phyloP scores from a whole-genome alignment of 2,888 invertebrate genomes.

The Andrena trimmerana region DNA sequence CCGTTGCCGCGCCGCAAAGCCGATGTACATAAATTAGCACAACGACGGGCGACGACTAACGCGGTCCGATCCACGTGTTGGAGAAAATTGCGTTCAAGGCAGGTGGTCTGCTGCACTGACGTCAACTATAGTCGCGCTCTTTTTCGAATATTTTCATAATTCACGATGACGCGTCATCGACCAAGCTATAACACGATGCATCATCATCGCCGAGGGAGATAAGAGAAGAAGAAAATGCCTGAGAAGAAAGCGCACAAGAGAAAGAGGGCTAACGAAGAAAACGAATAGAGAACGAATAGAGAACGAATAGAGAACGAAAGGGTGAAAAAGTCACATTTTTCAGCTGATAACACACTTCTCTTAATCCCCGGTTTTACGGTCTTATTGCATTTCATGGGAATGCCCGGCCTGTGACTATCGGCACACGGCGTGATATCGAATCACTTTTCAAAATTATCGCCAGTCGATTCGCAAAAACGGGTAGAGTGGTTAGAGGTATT shows the following conservation, averaged over 20 bases:
- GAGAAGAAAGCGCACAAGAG: background rate
- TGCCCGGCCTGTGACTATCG: conserved; percentile 18
- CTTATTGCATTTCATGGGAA: conserved; percentile 33
- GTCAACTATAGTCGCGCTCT: conserved; percentile 56
- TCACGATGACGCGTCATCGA: conserved; percentile 56
- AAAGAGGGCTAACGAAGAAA: background rate
- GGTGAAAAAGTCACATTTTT: conserved; percentile 24
- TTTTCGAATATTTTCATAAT: conserved; percentile 66
- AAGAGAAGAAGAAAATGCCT: conserved; percentile 8
- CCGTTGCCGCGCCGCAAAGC: conserved; percentile 15
- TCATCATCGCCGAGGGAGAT: conserved; percentile 28
- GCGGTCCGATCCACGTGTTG: conserved; percentile 33
- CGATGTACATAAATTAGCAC: conserved; percentile 48
- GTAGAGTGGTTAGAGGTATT: conserved; percentile 51
- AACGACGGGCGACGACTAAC: conserved; percentile 23
- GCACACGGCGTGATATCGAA: conserved; percentile 9
- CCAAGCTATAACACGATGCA: conserved; percentile 43
- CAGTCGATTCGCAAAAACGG: conserved; percentile 32
- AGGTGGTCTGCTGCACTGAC: conserved; percentile 63
- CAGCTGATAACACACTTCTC: conserved; percentile 25
- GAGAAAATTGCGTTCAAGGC: conserved; percentile 62
- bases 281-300: background rate
- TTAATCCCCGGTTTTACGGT: conserved; percentile 21
- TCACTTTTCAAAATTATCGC: conserved; percentile 30
- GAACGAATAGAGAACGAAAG: background rate